A percentile compares a stretch with the other conserved stretches of the same genome.
Conservation (phyloP, 2,888 invertebrate species). For the Sminthurides aquaticus region DNA sequence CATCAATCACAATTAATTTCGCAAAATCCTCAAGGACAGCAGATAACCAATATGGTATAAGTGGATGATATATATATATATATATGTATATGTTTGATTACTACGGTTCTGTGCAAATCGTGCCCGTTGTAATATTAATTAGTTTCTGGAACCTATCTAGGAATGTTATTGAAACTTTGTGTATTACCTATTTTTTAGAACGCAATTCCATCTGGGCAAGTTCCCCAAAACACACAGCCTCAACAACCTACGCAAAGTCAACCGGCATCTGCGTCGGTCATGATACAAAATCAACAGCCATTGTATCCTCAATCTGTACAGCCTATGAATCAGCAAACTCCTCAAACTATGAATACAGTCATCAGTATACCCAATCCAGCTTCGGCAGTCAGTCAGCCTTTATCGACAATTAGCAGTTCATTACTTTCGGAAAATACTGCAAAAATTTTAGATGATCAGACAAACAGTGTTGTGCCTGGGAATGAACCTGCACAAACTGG, state of each 20-base stretch:
- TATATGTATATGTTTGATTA: not conserved
- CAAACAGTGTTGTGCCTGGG: not conserved
- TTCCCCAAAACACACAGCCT: not conserved
- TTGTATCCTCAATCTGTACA: not conserved
- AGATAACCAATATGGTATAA: not conserved
- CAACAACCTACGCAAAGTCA: not conserved
- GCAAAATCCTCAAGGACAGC: not conserved
- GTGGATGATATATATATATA: not conserved
- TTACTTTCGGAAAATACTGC: not conserved
- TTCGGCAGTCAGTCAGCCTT: not conserved
- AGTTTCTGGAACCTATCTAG: not conserved
- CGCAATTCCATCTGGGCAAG: not conserved
- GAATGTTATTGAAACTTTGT: not conserved
- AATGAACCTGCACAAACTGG: not conserved
- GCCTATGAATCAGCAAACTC: conserved; percentile 16
- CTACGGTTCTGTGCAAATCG: no score
- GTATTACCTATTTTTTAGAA: no score
- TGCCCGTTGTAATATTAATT: not conserved
- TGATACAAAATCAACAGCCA: not conserved
- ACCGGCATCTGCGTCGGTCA: not conserved
- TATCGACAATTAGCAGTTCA: not conserved
- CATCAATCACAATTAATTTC: not conserved
- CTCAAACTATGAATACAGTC: no score
- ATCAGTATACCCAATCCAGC: no score
- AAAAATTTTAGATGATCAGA: not conserved